Evolutionary conservation across 1,140 invertebrate species (phyloP).

Genomic region (Philaenus spumarius): DNA sequence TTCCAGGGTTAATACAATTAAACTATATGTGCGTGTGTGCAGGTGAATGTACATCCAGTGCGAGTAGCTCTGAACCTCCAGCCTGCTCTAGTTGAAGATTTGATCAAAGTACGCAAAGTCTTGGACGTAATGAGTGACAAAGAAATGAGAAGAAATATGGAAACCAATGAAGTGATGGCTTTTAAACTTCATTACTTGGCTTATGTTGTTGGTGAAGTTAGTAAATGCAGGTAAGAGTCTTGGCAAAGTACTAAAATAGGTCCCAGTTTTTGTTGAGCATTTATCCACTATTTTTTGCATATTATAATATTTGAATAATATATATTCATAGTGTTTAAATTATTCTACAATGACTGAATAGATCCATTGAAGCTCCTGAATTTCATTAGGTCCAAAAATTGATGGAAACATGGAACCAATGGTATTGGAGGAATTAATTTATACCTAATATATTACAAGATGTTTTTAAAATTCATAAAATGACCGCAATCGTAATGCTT

Average conservation of each 20-base stretch:
- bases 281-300: not conserved
- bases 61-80: constrained; percentile 74
- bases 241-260: not conserved
- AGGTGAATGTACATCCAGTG: constrained; percentile 83
- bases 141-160: constrained; percentile 79
- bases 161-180: constrained; percentile 87
- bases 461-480: too few relatives aligned
- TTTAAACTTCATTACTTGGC: constrained; percentile 87
- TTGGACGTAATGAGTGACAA: constrained; percentile 77
- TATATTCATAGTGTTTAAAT: too few relatives aligned
- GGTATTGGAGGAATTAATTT: too few relatives aligned
- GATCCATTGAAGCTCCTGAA: too few relatives aligned
- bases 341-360: too few relatives aligned
- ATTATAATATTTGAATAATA: constrained; percentile 1
- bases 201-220: too few relatives aligned
- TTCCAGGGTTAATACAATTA: too few relatives aligned
- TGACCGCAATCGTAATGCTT: too few relatives aligned
- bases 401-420: too few relatives aligned
- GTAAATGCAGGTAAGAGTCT: constrained; percentile 49
- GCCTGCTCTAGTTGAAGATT: constrained; percentile 60
- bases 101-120: constrained; percentile 69
- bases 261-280: not conserved
- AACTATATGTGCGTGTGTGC: too few relatives aligned
- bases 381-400: too few relatives aligned
- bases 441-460: too few relatives aligned